Conservation (phyloP, 2,113 vertebrate species). For the Prunella himalayana region DNA sequence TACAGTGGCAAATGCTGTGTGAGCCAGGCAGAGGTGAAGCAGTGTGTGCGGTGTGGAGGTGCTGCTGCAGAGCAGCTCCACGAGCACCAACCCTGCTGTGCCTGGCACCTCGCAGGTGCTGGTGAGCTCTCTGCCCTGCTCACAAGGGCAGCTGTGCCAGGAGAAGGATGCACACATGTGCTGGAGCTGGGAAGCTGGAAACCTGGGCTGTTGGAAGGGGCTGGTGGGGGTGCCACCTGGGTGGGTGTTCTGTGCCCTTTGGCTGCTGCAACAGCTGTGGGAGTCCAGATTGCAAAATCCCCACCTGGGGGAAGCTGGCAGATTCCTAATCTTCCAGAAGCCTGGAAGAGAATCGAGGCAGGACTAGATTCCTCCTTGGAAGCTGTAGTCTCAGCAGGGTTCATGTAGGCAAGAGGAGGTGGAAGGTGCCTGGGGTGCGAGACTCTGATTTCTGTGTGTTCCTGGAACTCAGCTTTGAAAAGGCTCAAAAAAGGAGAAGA, state of each 20-base stretch:
- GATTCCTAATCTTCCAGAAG: not conserved
- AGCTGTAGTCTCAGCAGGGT: not conserved
- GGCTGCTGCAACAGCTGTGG: not conserved
- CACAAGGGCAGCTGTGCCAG: accelerated
- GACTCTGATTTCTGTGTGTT: not conserved
- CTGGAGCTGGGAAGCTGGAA: not conserved
- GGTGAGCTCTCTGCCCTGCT: not conserved
- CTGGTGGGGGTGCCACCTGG: accelerated
- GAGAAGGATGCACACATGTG: not conserved
- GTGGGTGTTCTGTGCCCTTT: not conserved
- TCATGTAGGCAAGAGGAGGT: not conserved
- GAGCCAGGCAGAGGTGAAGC: accelerated
- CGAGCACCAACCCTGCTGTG: accelerated
- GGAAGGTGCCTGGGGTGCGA: not conserved
- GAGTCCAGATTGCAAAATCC: not conserved
- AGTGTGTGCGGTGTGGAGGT: not conserved
- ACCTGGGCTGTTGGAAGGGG: not conserved
- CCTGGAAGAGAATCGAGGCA: accelerated
- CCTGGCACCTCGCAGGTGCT: not conserved
- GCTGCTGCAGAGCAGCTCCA: not conserved
- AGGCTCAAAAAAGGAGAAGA: not conserved
- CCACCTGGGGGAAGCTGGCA: accelerated
- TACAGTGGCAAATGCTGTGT: accelerated
- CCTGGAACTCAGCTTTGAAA: not conserved
- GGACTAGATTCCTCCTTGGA: not conserved